These are phyloP conservation scores for Bemisia tabaci DNA, from an alignment of 1,140 invertebrate species.

Conservation along the genomic window DNA sequence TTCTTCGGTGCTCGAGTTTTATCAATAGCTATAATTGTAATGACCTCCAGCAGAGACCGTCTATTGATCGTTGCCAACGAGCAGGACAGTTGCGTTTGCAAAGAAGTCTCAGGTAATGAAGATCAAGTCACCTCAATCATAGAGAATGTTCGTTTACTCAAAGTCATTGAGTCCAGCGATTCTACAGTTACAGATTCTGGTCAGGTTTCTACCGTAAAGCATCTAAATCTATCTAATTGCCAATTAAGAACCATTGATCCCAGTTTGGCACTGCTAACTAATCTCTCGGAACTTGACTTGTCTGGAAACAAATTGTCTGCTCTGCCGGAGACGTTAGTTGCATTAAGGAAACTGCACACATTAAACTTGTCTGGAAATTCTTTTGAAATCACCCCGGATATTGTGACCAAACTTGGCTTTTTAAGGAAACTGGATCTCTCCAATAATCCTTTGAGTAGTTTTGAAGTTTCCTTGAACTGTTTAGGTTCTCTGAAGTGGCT, in stretches of 20 bases:
- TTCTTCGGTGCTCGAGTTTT: too few species aligned
- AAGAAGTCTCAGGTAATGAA: too few species aligned
- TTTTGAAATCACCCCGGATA: background rate
- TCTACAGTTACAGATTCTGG: too few species aligned
- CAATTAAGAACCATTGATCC: background rate
- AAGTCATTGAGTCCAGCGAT: too few species aligned
- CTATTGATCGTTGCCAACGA: too few species aligned
- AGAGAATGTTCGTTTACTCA: too few species aligned
- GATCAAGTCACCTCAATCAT: too few species aligned
- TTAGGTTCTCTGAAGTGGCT: background rate
- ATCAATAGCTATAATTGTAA: too few species aligned
- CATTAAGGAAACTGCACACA: background rate
- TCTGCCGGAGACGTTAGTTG: background rate
- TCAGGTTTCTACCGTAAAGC: too few species aligned
- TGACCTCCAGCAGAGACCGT: too few species aligned
- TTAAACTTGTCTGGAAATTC: background rate
- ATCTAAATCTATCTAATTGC: background rate
- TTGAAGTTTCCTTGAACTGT: background rate
- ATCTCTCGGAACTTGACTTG: background rate
- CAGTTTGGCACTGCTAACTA: background rate
- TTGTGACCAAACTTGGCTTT: background rate
- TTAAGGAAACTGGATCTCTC: background rate
- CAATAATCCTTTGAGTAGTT: background rate
- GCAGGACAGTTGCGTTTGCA: too few species aligned
- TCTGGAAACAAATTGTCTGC: background rate